Conservation (phyloP, 2,888 invertebrate genomes). For the Drosophila paranaensis region DNA sequence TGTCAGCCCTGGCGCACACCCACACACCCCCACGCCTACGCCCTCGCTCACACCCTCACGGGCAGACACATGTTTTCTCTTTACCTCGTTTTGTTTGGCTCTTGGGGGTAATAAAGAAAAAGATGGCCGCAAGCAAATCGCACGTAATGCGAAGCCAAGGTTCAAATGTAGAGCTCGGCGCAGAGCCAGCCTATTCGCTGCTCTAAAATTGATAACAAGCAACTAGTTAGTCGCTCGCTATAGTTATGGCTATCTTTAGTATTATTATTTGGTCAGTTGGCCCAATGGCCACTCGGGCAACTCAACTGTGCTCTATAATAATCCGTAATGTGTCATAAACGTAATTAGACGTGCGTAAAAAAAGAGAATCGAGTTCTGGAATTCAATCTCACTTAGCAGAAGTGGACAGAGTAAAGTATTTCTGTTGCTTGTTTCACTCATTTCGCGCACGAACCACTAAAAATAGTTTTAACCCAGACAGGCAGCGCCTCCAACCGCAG, state of each 20-base stretch:
- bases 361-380: not conserved
- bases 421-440: not conserved
- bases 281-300: not conserved
- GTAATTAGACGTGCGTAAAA: conserved; percentile 45
- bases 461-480: conserved; percentile 31
- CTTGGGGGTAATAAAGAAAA: conserved; percentile 19
- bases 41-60: not conserved
- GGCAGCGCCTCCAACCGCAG: not conserved
- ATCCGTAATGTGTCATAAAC: conserved; percentile 13
- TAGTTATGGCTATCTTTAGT: not conserved
- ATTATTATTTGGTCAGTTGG: not conserved
- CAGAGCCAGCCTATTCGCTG: conserved; percentile 1
- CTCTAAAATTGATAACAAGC: conserved; percentile 1
- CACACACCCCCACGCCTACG: not conserved
- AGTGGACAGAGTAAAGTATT: not conserved
- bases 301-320: not conserved
- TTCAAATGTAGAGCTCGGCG: not conserved
- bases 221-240: not conserved
- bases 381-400: conserved; percentile 5
- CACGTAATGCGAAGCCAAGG: conserved; percentile 18
- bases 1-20: not conserved
- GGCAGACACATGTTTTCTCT: conserved; percentile 11
- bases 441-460: conserved; percentile 18
- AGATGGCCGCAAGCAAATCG: conserved; percentile 27
- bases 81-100: conserved; percentile 16